Conservation (phyloP, 1,140 invertebrate genomes). For the Drosophila tsacasi region DNA sequence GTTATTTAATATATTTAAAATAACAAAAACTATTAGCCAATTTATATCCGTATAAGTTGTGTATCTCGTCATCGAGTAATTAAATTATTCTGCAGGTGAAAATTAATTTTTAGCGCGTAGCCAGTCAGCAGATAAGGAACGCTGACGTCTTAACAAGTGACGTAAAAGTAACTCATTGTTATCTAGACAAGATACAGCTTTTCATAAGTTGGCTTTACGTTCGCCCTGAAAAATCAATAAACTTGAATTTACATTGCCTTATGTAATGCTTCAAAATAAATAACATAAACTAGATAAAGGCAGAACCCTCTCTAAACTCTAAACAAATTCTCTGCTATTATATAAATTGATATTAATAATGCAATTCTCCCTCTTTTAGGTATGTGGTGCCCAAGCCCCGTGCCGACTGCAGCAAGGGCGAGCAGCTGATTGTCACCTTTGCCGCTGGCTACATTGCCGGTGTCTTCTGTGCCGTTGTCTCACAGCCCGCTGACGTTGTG, state of each 20-base stretch:
- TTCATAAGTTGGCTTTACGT: not conserved
- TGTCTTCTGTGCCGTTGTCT: conserved; percentile 95
- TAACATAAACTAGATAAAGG: not conserved
- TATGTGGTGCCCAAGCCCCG: conserved; percentile 97
- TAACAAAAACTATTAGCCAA: not conserved
- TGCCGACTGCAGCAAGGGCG: conserved; percentile 93
- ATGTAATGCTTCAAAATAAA: not conserved
- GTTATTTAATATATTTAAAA: not conserved
- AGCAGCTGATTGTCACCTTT: conserved; percentile 97
- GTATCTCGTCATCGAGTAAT: not conserved
- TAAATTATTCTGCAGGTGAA: conserved; percentile 1
- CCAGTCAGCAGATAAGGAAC: conserved; percentile 9
- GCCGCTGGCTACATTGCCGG: conserved; percentile 97
- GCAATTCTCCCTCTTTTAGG: conserved; percentile 27
- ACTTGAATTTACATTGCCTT: not conserved
- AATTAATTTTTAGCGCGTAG: conserved; percentile 3
- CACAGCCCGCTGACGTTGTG: conserved; percentile 95
- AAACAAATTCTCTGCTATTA: not conserved
- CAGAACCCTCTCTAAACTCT: not conserved
- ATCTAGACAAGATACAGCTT: not conserved
- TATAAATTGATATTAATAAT: conserved; percentile 12
- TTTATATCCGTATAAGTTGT: too few relatives aligned
- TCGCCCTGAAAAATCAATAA: conserved; percentile 5
- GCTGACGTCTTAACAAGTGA: conserved; percentile 1
- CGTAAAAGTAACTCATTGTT: not conserved